Evolutionary conservation across 1,140 invertebrate genomes (phyloP).

Genomic region (Pseudachorutes palmiensis): DNA sequence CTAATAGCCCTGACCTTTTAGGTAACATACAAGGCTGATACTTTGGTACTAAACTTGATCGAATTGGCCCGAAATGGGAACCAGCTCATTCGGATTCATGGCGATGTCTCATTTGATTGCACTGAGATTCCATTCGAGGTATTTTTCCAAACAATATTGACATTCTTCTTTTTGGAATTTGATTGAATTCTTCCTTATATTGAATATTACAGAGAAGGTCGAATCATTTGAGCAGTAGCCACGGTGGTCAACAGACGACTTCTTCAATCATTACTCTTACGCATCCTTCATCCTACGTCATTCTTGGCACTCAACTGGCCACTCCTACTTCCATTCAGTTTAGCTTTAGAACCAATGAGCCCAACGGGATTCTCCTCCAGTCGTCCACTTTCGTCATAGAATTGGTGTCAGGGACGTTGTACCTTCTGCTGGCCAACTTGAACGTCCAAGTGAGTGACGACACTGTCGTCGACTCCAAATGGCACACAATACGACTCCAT

Average conservation of each 20-base stretch:
- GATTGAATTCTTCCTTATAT: neutral
- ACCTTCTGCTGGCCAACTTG: constrained; percentile 72
- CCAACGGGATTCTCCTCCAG: constrained; percentile 60
- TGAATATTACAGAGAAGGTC: neutral
- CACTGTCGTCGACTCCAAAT: constrained; percentile 77
- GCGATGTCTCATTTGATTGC: constrained; percentile 81
- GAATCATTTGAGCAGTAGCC: neutral
- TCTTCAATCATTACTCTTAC: neutral
- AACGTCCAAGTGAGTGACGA: constrained; percentile 73
- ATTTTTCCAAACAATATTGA: neutral
- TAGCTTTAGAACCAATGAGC: constrained; percentile 18
- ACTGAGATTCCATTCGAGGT: constrained; percentile 47
- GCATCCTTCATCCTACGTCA: neutral
- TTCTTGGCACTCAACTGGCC: neutral
- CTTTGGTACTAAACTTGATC: constrained; percentile 74
- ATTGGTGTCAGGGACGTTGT: constrained; percentile 83
- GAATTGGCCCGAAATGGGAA: constrained; percentile 76
- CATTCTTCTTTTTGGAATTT: neutral
- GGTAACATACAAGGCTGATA: constrained; percentile 87
- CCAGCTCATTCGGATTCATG: constrained; percentile 75
- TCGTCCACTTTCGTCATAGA: constrained; percentile 69
- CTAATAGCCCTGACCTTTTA: constrained; percentile 44
- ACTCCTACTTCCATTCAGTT: constrained; percentile 7
- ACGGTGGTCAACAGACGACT: neutral
- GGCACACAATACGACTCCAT: constrained; percentile 79